A percentile compares a stretch with the other conserved stretches of the same genome.
phyloP scores from a whole-genome alignment of 2,113 vertebrate species.

The Lathamus discolor region DNA sequence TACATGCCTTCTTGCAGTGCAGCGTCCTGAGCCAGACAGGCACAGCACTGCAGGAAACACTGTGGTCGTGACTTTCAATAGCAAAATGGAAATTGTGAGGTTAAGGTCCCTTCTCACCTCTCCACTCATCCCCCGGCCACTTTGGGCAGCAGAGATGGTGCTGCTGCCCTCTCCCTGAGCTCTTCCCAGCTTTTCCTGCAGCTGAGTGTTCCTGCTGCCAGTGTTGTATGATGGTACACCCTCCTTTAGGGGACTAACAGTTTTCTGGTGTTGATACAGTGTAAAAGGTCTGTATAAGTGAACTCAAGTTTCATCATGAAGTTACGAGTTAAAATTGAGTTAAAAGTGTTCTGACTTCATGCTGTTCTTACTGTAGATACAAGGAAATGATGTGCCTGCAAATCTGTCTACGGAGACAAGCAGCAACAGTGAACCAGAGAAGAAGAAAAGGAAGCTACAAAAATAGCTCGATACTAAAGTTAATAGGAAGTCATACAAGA shows the following conservation, averaged over 20 bases:
- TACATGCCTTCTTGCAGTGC: not conserved
- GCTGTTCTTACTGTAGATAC: conserved; percentile 75
- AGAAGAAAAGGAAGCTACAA: conserved; percentile 85
- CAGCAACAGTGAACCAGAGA: conserved; percentile 73
- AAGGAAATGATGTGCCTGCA: conserved; percentile 69
- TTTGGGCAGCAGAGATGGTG: not conserved
- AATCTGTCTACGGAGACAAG: not conserved
- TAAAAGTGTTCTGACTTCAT: not conserved
- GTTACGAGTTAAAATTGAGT: not conserved
- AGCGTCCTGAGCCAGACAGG: too few relatives aligned
- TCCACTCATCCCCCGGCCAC: not conserved
- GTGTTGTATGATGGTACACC: accelerated
- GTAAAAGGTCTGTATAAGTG: not conserved
- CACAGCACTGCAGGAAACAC: not conserved
- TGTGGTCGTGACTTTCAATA: not conserved
- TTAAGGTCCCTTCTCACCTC: not conserved
- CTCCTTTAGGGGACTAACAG: not conserved
- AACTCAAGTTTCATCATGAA: not conserved
- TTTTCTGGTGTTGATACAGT: not conserved
- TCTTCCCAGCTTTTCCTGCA: not conserved
- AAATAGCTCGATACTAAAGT: conserved; percentile 61
- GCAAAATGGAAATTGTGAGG: not conserved
- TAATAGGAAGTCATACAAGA: not conserved
- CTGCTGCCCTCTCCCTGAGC: not conserved
- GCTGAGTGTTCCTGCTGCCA: not conserved